Evolutionary conservation across 30 jellyfish, hydroid and myxozoan species (phyloP).

Genomic region (Haliclystus octoradiatus): DNA sequence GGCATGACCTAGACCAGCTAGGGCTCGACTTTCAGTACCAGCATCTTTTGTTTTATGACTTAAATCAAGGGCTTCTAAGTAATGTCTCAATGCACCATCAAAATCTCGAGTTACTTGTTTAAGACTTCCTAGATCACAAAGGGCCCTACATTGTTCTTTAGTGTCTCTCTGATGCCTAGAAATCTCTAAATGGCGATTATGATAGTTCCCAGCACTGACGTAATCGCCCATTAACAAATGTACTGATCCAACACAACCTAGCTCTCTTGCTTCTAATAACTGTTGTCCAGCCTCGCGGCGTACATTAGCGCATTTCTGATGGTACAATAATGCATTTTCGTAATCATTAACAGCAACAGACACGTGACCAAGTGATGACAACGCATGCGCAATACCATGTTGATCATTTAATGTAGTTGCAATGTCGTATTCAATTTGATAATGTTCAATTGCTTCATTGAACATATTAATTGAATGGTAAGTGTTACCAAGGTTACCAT

Average conservation of each 20-base stretch:
- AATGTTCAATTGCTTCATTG: slow-evolving; percentile 73
- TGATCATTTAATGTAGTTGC: slow-evolving; percentile 48
- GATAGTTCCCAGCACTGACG: slow-evolving; percentile 62
- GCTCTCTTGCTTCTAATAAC: slow-evolving; percentile 66
- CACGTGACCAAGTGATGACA: slow-evolving; percentile 93
- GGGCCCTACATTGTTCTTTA: slow-evolving; percentile 39
- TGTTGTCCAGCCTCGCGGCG: slow-evolving; percentile 51
- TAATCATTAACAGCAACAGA: slow-evolving; percentile 61
- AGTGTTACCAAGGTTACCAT: slow-evolving; percentile 89
- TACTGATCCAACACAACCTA: slow-evolving; percentile 81
- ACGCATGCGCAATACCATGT: slow-evolving; percentile 41
- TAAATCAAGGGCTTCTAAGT: slow-evolving; percentile 43
- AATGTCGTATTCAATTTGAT: slow-evolving; percentile 51
- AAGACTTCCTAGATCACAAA: slow-evolving; percentile 58
- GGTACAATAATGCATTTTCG: slow-evolving; percentile 73
- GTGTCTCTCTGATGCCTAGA: slow-evolving; percentile 32
- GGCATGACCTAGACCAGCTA: slow-evolving; percentile 82
- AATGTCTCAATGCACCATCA: slow-evolving; percentile 44
- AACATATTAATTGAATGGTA: slow-evolving; percentile 57
- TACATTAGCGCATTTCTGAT: slow-evolving; percentile 65
- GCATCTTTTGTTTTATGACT: slow-evolving; percentile 28
- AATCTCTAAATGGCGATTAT: slow-evolving; percentile 40
- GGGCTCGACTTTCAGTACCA: slow-evolving; percentile 60
- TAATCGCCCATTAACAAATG: slow-evolving; percentile 77
- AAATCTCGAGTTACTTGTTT: slow-evolving; percentile 52